Percentiles rank a stretch among this genome's conserved stretches.
These are phyloP conservation scores for Strigops habroptila DNA, from an alignment of 2,113 vertebrate species.

Conservation along the genomic window DNA sequence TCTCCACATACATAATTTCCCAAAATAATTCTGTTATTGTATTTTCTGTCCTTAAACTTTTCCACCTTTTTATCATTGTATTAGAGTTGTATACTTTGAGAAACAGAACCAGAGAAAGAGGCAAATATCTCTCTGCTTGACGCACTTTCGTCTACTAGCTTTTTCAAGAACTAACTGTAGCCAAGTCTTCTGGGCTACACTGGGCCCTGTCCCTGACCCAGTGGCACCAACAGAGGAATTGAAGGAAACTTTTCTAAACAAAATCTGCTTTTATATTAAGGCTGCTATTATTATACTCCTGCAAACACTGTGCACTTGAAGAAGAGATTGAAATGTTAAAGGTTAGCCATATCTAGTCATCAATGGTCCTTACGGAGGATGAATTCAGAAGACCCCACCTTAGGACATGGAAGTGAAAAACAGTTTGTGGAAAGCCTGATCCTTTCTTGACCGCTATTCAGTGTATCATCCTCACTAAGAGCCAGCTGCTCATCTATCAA, in stretches of 20 bases:
- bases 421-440: background rate
- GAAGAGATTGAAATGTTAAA: background rate
- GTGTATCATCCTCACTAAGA: background rate
- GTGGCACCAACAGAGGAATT: background rate
- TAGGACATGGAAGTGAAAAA: background rate
- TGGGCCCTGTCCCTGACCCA: background rate
- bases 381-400: background rate
- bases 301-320: background rate
- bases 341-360: background rate
- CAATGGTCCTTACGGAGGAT: background rate
- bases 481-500: background rate
- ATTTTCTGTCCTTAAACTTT: background rate
- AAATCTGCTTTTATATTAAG: background rate
- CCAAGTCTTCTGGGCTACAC: background rate
- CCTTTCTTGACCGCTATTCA: background rate
- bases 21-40: conserved; percentile 7
- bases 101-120: background rate
- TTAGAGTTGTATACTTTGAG: background rate
- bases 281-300: background rate
- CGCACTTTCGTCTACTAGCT: background rate
- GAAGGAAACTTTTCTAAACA: background rate
- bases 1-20: background rate
- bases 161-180: background rate
- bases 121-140: background rate
- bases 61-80: background rate